Conservation (phyloP, 2,888 invertebrate genomes). For the Salpingus planirostris region DNA sequence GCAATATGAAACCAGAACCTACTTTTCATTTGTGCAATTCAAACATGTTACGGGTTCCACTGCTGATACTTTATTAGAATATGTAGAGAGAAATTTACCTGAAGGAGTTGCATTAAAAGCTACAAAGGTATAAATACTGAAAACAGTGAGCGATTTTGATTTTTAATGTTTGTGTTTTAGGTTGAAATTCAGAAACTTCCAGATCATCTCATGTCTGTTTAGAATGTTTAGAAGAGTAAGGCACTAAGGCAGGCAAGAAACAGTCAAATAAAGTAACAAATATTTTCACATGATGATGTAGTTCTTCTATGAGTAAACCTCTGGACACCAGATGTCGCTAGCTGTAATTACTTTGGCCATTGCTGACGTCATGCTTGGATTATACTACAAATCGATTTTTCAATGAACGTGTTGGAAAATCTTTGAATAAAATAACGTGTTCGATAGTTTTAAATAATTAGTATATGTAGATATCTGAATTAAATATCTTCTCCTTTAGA, state of each 20-base stretch:
- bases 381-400: no score
- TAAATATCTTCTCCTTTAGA: no score
- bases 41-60: slow-evolving; percentile 89
- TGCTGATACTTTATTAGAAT: slow-evolving; percentile 90
- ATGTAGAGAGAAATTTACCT: slow-evolving; percentile 91
- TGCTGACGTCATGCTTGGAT: no score
- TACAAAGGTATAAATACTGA: slow-evolving; percentile 52
- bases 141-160: slow-evolving; percentile 2
- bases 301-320: no score
- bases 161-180: slow-evolving; percentile 24
- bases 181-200: slow-evolving; percentile 30
- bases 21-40: slow-evolving; percentile 76
- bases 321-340: no score
- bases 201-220: slow-evolving; percentile 20
- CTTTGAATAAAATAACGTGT: no score
- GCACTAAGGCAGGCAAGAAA: neutral
- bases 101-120: slow-evolving; percentile 94
- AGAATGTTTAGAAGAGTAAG: neutral
- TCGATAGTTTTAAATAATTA: no score
- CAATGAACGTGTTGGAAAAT: no score
- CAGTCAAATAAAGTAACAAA: neutral
- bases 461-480: no score
- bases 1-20: slow-evolving; percentile 92
- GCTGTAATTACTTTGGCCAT: no score
- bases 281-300: no score